These are phyloP conservation scores for Acromyrmex heyeri DNA, from an alignment of 1,140 invertebrate genomes.

Conservation along the genomic window DNA sequence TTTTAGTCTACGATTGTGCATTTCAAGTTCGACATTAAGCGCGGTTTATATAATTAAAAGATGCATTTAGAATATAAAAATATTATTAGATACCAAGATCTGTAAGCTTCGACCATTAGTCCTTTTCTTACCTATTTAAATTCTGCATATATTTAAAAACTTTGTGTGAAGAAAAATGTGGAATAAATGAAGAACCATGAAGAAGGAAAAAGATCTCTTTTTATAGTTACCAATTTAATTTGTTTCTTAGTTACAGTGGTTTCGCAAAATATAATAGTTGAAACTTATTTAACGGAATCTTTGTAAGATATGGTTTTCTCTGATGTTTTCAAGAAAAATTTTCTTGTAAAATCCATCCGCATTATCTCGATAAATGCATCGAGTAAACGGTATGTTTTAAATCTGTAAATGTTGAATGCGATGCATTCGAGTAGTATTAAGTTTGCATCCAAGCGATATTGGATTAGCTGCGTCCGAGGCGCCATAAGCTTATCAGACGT, in stretches of 20 bases:
- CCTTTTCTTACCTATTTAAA: too few relatives aligned
- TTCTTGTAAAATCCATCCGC: not conserved
- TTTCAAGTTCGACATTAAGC: too few relatives aligned
- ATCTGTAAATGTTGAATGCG: conserved; percentile 44
- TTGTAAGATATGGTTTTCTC: not conserved
- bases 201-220: not conserved
- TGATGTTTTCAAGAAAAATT: not conserved
- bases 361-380: not conserved
- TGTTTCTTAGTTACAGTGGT: not conserved
- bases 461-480: conserved; percentile 48
- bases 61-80: too few relatives aligned
- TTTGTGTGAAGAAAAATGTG: conserved; percentile 4
- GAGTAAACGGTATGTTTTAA: not conserved
- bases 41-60: too few relatives aligned
- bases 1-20: too few relatives aligned
- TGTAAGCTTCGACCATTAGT: too few relatives aligned
- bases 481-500: conserved; percentile 32
- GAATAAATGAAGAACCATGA: not conserved
- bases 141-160: conserved; percentile 1
- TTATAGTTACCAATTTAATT: not conserved
- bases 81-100: too few relatives aligned
- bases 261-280: not conserved
- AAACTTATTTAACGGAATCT: not conserved
- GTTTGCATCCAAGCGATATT: conserved; percentile 45
- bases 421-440: conserved; percentile 22